Percentiles rank a stretch among this genome's conserved stretches.
Conservation (phyloP, 2,797 vertebrate genomes). For the Helostoma temminkii region DNA sequence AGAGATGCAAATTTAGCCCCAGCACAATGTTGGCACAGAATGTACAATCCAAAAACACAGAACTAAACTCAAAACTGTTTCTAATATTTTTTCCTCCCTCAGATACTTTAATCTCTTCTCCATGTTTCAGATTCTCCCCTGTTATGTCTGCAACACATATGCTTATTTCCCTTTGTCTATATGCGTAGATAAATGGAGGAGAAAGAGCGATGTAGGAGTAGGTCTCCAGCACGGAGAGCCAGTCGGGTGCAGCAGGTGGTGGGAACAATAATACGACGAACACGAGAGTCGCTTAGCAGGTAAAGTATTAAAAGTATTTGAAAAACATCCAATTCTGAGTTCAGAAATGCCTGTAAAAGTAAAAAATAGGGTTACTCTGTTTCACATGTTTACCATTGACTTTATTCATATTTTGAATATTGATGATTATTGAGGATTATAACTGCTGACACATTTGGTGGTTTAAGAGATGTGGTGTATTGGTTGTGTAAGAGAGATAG, state of each 20-base stretch:
- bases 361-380: background rate
- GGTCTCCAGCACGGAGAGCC: slow-evolving; percentile 90
- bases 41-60: slow-evolving; percentile 18
- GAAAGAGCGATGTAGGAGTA: slow-evolving; percentile 90
- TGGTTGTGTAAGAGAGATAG: background rate
- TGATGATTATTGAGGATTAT: too few relatives aligned
- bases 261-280: slow-evolving; percentile 94
- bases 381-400: background rate
- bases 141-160: slow-evolving; percentile 18
- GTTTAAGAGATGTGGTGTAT: background rate
- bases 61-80: slow-evolving; percentile 23
- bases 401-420: background rate
- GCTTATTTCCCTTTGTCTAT: slow-evolving; percentile 29
- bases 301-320: slow-evolving; percentile 59
- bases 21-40: slow-evolving; percentile 21
- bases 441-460: background rate
- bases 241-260: slow-evolving; percentile 97
- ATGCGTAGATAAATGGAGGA: slow-evolving; percentile 89
- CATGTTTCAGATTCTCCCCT: background rate
- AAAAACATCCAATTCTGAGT: background rate
- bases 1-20: slow-evolving; percentile 44
- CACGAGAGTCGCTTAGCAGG: slow-evolving; percentile 91
- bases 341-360: background rate
- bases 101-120: slow-evolving; percentile 40
- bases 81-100: slow-evolving; percentile 13